Evolutionary conservation across 2,888 invertebrate species (phyloP), one percentile per base, ranked within the genome.

Genomic region (Diabrotica balteata): DNA sequence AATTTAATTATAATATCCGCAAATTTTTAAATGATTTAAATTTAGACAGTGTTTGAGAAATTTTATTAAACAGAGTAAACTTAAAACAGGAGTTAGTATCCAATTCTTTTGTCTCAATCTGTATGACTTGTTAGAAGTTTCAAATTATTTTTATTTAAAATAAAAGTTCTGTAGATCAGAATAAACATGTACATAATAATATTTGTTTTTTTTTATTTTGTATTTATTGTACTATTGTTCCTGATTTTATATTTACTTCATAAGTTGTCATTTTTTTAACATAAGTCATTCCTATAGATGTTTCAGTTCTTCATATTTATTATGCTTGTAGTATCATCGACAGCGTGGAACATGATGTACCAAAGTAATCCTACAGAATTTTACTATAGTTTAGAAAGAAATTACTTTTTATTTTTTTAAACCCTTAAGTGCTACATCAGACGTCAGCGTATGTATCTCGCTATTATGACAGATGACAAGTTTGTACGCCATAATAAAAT

Each of bases 171-270:
- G 76, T 76, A 75, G 71, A 73, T 73, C 77, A 76, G 71, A 78
- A 73, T 74, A 75, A 77, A 73, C 72, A 70, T 82, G 80, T 81
- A 81, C 70, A 80, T 81, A 82, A 70, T 74, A 73, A 78, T 79
- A 78, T 78, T 78, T 79, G 80, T 77, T 79, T 80, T 80, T 80
- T 80, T 76, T 80, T 73, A 76, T 76, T 77, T 80, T 81, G 80
- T 82, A 82, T 82, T 82, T 82, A 81, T 83, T 83, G 79, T 82
- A 81, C 81, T 80, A 81, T 82, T 83, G 83, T 83, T 83, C 82
- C 83, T 83, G 82, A 82, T 76, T 80, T 80, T 80, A 78, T 74
- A 75, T 72, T 75, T 76, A 70, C 74, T 73, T 63, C 72, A 67
- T 74, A 70, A 68, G 67, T 65, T 73, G 66, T 73, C 59, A 17